Evolutionary conservation across 2,113 vertebrate species (phyloP).

Genomic region (Okapia johnstoni): DNA sequence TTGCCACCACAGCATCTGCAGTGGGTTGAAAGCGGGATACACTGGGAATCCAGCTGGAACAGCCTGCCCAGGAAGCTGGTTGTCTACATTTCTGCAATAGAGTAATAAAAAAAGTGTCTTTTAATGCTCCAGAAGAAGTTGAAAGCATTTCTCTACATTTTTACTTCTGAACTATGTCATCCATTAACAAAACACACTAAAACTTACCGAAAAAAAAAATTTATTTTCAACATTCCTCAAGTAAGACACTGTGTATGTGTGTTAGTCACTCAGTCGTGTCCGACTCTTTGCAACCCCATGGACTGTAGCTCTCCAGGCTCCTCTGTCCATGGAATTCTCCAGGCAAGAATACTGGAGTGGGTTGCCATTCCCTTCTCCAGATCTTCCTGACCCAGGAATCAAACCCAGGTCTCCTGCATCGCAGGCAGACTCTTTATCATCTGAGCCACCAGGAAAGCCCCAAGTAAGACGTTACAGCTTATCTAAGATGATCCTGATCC

Average conservation of each 20-base stretch:
- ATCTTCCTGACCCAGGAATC: neutral
- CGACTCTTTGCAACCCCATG: neutral
- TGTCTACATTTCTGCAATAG: constrained; percentile 80
- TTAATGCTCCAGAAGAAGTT: neutral
- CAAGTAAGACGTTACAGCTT: neutral
- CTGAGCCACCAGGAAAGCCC: neutral
- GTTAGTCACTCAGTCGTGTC: neutral
- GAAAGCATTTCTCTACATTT: neutral
- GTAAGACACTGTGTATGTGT: neutral
- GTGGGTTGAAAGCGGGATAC: constrained; percentile 88
- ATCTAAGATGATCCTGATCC: neutral
- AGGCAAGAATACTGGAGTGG: neutral
- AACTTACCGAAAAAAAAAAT: neutral
- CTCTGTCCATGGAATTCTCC: neutral
- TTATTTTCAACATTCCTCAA: neutral
- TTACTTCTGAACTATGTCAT: neutral
- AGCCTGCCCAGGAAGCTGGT: constrained; percentile 79
- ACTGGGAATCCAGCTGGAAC: constrained; percentile 78
- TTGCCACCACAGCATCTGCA: constrained; percentile 96
- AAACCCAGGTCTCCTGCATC: neutral
- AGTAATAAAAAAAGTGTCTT: neutral
- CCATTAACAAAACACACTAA: neutral
- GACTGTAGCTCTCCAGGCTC: neutral
- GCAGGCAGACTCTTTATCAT: neutral
- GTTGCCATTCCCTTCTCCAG: neutral